Conservation (phyloP, 2,797 vertebrate genomes). For the Danionella dracula region DNA sequence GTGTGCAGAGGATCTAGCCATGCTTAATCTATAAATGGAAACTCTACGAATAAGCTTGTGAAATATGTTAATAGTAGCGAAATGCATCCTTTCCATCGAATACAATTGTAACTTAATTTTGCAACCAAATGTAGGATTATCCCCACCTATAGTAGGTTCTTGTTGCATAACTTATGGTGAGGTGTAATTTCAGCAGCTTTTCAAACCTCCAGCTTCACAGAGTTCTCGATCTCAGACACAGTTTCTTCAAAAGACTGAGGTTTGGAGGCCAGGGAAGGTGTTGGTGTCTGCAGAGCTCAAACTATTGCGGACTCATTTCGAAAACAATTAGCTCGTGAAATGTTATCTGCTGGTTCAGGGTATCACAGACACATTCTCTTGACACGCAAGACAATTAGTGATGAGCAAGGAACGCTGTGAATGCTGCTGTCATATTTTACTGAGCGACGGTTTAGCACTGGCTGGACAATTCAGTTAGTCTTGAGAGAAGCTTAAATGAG, state of each 20-base stretch:
- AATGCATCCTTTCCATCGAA: no score
- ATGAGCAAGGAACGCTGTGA: neutral
- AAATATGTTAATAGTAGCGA: neutral
- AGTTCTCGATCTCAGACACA: neutral
- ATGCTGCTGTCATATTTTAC: neutral
- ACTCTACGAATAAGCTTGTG: no score
- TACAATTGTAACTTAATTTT: no score
- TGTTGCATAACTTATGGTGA: neutral
- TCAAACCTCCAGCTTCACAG: neutral
- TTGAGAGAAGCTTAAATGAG: constrained; percentile 1
- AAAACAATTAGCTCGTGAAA: neutral
- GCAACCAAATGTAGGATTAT: neutral
- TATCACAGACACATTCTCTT: neutral
- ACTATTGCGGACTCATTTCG: neutral
- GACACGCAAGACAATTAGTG: neutral
- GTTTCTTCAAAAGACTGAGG: neutral
- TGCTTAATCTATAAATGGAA: neutral
- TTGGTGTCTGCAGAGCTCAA: neutral
- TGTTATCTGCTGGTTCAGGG: neutral
- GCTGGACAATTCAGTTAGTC: constrained; percentile 8
- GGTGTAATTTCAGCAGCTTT: neutral
- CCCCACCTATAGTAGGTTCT: neutral
- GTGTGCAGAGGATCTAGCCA: neutral
- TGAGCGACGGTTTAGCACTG: constrained; percentile 1
- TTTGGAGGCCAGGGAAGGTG: neutral